Conservation (phyloP, 2,113 vertebrate genomes). For the Motacilla tschutschensis region DNA sequence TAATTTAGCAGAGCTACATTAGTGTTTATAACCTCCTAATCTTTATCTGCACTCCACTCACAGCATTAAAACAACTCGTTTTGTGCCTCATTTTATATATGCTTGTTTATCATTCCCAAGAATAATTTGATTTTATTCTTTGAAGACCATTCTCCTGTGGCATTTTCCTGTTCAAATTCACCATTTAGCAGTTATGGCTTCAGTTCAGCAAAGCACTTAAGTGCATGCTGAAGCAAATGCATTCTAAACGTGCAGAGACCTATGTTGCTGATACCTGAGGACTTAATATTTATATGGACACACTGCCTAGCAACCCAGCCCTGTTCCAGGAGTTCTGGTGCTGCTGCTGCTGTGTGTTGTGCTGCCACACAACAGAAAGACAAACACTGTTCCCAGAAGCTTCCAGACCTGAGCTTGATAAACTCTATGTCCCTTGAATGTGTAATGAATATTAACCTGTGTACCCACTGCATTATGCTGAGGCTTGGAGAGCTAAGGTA, state of each 20-base stretch:
- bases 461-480: neutral
- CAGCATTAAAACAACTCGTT: neutral
- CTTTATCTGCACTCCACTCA: neutral
- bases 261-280: neutral
- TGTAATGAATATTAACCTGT: neutral
- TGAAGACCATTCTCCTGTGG: neutral
- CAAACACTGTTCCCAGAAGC: slow-evolving; percentile 4
- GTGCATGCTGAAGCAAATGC: neutral
- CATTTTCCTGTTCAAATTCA: slow-evolving; percentile 13
- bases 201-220: slow-evolving; percentile 44
- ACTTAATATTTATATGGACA: slow-evolving; percentile 9
- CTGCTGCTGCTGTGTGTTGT: neutral
- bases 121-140: slow-evolving; percentile 24
- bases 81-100: neutral
- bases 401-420: neutral
- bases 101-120: slow-evolving; percentile 8
- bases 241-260: slow-evolving; percentile 9
- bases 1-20: neutral
- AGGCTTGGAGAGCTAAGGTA: neutral
- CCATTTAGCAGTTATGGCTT: slow-evolving; percentile 15
- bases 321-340: neutral
- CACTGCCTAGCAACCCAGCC: slow-evolving; percentile 19
- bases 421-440: neutral
- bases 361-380: neutral
- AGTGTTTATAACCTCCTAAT: neutral